phyloP scores from a whole-genome alignment of 2,888 invertebrate species.

The Tipula confusa region DNA sequence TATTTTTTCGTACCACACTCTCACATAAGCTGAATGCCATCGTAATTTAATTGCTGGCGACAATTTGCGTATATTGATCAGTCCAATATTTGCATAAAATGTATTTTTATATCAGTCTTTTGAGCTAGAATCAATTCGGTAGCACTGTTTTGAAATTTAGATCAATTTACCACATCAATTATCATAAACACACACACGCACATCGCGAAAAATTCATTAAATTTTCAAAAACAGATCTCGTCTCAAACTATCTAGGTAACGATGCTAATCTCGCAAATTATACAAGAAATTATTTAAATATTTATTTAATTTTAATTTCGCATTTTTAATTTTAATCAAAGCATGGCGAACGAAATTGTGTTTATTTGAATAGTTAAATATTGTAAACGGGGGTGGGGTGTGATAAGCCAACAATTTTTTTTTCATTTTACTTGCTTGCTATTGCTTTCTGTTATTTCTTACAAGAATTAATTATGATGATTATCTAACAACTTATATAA shows the following conservation, averaged over 20 bases:
- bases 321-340: slow-evolving; percentile 25
- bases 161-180: not conserved
- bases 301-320: slow-evolving; percentile 8
- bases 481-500: not conserved
- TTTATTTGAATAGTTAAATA: not conserved
- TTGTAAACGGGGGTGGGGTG: slow-evolving; percentile 12
- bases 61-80: not conserved
- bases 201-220: not conserved
- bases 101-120: not conserved
- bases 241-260: not conserved
- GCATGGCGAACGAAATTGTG: not conserved
- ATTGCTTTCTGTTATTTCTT: not conserved
- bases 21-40: not conserved
- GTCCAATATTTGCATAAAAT: not conserved
- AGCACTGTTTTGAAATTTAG: not conserved
- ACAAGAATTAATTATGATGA: not conserved
- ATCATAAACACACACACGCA: no score
- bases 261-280: not conserved
- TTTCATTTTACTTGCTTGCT: not conserved
- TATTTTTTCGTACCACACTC: not conserved
- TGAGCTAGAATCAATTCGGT: not conserved
- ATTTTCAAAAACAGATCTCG: not conserved
- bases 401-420: not conserved
- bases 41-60: not conserved
- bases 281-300: not conserved